Evolutionary conservation across 1,140 invertebrate species (phyloP).

Genomic region (Eumeta japonica): DNA sequence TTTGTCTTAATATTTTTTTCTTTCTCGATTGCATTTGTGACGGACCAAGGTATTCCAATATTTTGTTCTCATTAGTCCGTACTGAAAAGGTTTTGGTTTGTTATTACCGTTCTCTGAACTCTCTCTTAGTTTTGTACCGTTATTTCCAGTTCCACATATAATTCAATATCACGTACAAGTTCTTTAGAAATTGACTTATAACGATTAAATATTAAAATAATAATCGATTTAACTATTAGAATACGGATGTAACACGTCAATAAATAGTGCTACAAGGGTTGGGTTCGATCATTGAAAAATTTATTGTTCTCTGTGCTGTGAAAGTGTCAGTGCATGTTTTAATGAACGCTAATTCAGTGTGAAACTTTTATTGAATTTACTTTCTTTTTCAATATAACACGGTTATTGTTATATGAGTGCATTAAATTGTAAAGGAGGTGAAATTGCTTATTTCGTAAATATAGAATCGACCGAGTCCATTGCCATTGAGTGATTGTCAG

Average conservation of each 20-base stretch:
- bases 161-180: too few relatives aligned
- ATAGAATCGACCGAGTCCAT: constrained; percentile 8
- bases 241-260: constrained; percentile 56
- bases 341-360: too few relatives aligned
- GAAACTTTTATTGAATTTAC: too few relatives aligned
- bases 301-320: constrained; percentile 36
- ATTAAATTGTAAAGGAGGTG: neutral
- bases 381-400: constrained; percentile 8
- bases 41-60: constrained; percentile 51
- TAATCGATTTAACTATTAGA: constrained; percentile 45
- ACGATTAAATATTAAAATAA: constrained; percentile 13
- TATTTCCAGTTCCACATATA: constrained; percentile 21
- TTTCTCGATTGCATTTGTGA: constrained; percentile 34
- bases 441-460: neutral
- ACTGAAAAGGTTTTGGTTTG: constrained; percentile 40
- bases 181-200: constrained; percentile 9
- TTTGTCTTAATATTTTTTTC: constrained; percentile 43
- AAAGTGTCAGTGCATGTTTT: too few relatives aligned
- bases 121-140: constrained; percentile 39
- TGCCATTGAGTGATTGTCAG: constrained; percentile 15
- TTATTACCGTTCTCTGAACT: constrained; percentile 45
- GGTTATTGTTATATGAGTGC: constrained; percentile 1
- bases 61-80: constrained; percentile 41
- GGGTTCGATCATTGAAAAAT: constrained; percentile 43
- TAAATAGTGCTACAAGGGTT: constrained; percentile 43